Conservation (phyloP, 2,888 invertebrate species). For the Eupithecia tripunctaria region DNA sequence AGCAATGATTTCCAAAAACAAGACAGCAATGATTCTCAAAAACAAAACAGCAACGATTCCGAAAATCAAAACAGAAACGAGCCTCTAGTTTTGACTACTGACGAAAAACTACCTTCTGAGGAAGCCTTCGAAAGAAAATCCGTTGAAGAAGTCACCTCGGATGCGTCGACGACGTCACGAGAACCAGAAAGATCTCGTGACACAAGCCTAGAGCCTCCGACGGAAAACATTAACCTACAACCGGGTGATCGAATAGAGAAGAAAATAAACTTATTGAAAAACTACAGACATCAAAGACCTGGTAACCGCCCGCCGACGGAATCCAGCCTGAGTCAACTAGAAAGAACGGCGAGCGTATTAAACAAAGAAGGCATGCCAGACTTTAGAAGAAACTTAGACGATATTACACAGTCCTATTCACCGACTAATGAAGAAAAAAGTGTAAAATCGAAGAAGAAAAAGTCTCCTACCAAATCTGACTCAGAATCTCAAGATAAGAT, state of each 20-base stretch:
- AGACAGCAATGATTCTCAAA: conserved; percentile 41
- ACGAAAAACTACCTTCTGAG: conserved; percentile 75
- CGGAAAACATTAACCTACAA: conserved; percentile 47
- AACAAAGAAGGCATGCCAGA: conserved; percentile 78
- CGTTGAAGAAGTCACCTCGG: conserved; percentile 52
- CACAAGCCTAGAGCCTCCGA: conserved; percentile 34
- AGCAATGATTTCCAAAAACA: conserved; percentile 41
- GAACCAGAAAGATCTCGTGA: conserved; percentile 38
- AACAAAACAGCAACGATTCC: conserved; percentile 41
- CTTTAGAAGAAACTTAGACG: conserved; percentile 78
- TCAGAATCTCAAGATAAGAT: conserved; percentile 62
- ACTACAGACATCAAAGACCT: conserved; percentile 78
- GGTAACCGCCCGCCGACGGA: conserved; percentile 65
- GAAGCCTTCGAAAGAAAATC: conserved; percentile 68
- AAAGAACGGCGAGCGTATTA: conserved; percentile 74
- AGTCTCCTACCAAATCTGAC: conserved; percentile 70
- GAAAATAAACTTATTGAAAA: conserved; percentile 78
- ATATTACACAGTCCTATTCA: conserved; percentile 81
- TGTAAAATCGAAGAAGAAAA: conserved; percentile 74
- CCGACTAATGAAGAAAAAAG: conserved; percentile 72
- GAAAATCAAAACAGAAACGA: conserved; percentile 46
- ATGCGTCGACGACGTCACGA: conserved; percentile 37
- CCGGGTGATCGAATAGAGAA: conserved; percentile 61
- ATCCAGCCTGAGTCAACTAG: conserved; percentile 75
- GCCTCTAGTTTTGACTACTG: conserved; percentile 72